These are phyloP conservation scores for Ophiodon elongatus DNA, from an alignment of 2,113 vertebrate species.

Conservation along the genomic window DNA sequence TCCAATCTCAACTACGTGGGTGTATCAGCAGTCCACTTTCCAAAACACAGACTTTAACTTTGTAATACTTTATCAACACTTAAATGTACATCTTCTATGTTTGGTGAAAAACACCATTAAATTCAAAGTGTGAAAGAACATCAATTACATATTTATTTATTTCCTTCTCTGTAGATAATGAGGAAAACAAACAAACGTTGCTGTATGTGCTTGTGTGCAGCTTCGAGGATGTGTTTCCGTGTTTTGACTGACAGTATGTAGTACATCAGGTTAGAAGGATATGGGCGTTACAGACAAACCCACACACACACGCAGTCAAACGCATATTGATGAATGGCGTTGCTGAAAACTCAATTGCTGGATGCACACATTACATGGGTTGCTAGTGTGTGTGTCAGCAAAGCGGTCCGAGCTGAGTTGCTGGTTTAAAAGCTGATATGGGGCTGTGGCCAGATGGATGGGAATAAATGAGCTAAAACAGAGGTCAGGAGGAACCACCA, in stretches of 20 bases:
- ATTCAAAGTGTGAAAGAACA: not conserved
- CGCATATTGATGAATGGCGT: conserved; percentile 24
- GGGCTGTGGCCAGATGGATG: conserved; percentile 42
- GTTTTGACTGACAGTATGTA: conserved; percentile 9
- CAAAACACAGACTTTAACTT: not conserved
- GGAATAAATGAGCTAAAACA: conserved; percentile 45
- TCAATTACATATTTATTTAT: not conserved
- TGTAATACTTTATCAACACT: not conserved
- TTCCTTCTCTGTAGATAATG: not conserved
- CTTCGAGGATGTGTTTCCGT: not conserved
- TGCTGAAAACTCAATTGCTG: conserved; percentile 37
- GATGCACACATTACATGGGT: conserved; percentile 21
- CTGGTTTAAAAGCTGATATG: conserved; percentile 56
- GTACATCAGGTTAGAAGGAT: conserved; percentile 15
- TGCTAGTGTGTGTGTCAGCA: conserved; percentile 47
- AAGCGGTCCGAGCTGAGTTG: conserved; percentile 50
- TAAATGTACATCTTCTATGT: not conserved
- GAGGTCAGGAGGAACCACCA: conserved; percentile 32
- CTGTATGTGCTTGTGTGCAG: not conserved
- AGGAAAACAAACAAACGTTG: not conserved
- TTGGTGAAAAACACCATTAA: not conserved
- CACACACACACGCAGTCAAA: conserved; percentile 25
- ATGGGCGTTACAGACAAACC: not conserved
- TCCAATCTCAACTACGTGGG: not conserved
- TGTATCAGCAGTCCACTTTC: not conserved